These are phyloP conservation scores for Anolis carolinensis DNA, from an alignment of 2,113 vertebrate species.

Conservation along the genomic window DNA sequence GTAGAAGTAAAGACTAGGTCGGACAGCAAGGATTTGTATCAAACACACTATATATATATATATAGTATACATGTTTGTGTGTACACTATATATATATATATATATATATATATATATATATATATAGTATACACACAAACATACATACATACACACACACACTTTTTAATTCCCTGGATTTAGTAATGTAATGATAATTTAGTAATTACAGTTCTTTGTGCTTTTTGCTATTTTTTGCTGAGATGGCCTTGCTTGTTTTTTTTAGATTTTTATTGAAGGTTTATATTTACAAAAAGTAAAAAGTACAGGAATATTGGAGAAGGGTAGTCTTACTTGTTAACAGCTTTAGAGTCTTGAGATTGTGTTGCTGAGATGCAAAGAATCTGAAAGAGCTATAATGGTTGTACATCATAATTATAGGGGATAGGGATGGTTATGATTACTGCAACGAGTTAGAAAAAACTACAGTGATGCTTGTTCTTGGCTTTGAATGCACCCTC, in stretches of 20 bases:
- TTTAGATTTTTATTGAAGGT: too few species aligned
- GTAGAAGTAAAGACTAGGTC: constrained; percentile 12
- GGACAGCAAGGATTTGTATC: background rate
- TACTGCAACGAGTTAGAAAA: background rate
- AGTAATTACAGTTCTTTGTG: constrained; percentile 47
- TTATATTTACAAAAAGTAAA: too few species aligned
- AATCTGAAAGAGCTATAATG: background rate
- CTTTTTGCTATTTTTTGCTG: background rate
- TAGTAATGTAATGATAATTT: constrained; percentile 35
- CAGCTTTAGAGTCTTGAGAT: background rate
- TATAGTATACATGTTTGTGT: too few species aligned
- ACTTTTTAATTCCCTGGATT: constrained; percentile 50
- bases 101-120: too few species aligned
- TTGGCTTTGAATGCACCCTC: constrained; percentile 16
- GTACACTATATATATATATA: too few species aligned
- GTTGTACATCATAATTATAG: constrained; percentile 4
- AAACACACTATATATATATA: background rate
- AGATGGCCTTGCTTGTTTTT: fast-evolving
- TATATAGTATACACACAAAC: too few species aligned
- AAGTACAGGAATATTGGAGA: too few species aligned
- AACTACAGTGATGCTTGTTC: background rate
- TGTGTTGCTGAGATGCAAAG: background rate
- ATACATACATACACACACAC: too few species aligned
- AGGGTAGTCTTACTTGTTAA: too few species aligned
- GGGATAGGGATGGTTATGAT: constrained; percentile 13